A percentile compares a stretch with the other conserved stretches of the same genome.
Evolutionary conservation across 2,113 vertebrate species (phyloP).

Genomic region (Lethenteron reissneri): DNA sequence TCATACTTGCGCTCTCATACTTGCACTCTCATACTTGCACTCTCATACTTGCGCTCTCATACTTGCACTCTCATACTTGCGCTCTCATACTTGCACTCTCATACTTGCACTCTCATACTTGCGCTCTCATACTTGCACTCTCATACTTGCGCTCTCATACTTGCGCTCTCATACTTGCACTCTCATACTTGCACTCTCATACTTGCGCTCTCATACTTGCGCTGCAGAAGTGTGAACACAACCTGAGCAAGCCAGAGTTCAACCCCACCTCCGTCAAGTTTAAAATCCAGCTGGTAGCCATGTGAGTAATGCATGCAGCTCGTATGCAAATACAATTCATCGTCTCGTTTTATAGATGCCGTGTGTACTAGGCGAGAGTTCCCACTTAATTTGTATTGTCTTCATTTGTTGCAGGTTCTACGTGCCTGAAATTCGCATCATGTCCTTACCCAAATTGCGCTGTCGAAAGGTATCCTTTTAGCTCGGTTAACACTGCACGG

Average conservation of each 20-base stretch:
- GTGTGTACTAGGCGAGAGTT: neutral
- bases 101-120: constrained; percentile 8
- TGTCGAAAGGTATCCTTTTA: constrained; percentile 57
- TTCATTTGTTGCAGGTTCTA: constrained; percentile 44
- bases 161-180: neutral
- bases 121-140: neutral
- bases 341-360: neutral
- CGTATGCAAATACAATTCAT: neutral
- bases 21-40: neutral
- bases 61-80: too few species aligned
- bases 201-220: constrained; percentile 7
- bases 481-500: neutral
- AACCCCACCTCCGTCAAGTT: constrained; percentile 98
- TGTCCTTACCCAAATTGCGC: constrained; percentile 95
- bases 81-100: neutral
- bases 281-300: constrained; percentile 92
- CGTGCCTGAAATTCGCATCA: constrained; percentile 92
- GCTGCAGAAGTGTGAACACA: constrained; percentile 85
- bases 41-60: constrained; percentile 7
- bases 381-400: constrained; percentile 9
- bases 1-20: constrained; percentile 8
- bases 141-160: constrained; percentile 8
- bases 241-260: constrained; percentile 96
- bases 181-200: constrained; percentile 1
- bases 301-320: constrained; percentile 40